Evolutionary conservation across 23 tunicate genomes (phyloP), one percentile per base, ranked within the genome.

Genomic region (Styela clava): DNA sequence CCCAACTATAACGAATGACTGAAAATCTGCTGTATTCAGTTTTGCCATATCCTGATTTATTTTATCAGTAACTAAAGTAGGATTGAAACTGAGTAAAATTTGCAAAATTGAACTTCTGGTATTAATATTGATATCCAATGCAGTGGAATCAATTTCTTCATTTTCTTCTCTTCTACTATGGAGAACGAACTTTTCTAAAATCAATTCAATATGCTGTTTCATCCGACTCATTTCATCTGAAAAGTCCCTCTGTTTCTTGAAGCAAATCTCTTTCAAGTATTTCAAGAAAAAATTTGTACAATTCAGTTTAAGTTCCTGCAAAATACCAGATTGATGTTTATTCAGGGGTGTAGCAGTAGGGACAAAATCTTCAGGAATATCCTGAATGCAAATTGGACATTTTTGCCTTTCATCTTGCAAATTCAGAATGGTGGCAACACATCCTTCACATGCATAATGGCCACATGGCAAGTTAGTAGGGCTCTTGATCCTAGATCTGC

Each of bases 311-410:
- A 88, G 69, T 34, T 20, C 65, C 2, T 74, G 67, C 68, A 69
- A 68, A 19, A 52, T 77, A 23, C 30, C 26, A 28, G 9, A 35
- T 35, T 83, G 81, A 31, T 88, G 74, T 34, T 52, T 22, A 19
- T 82, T 37, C 24, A 88, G 64, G 23, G 51, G 27, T 2, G 83
- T 31, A 1, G 82, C 77, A 28, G 29, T 25, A 19, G 78, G 2
- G n/a, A 7, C 51, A 78, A 78, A 88, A 64, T 69, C 87, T 2
- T 69, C 67, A 44, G 84, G 84, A 35, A 88, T 27, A 37, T 62
- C 44, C 3, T 31, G 44, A 19, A 69, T 37, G 79, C 93, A 88
- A 22, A 69, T 33, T 7, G 87, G 87, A 61, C 93, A 88, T 52
- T 83, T 65, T 2, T 44, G 26, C 16, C 16, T 68, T 16, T 68